A percentile compares a stretch with the other conserved stretches of the same genome.
phyloP scores from a whole-genome alignment of 2,888 invertebrate genomes.

The Cryptocephalus moraei region DNA sequence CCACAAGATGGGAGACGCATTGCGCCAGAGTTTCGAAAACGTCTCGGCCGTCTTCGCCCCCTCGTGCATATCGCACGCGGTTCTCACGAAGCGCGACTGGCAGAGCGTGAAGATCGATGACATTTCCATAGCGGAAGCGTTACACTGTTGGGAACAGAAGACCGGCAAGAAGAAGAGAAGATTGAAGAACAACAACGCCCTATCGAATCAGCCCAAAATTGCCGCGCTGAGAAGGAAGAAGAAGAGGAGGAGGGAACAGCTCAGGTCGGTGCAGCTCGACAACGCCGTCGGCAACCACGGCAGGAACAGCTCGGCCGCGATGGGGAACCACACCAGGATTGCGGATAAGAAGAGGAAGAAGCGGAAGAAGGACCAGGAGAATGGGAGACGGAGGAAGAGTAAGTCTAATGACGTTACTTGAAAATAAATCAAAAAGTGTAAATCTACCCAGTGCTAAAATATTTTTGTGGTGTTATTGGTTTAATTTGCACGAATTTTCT shows the following conservation, averaged over 20 bases:
- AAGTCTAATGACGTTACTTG: background rate
- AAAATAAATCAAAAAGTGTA: too few species aligned
- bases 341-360: conserved; percentile 1
- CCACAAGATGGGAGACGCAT: conserved; percentile 77
- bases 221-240: conserved; percentile 5
- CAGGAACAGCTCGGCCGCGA: too few species aligned
- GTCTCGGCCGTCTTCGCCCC: conserved; percentile 88
- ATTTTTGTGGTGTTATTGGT: too few species aligned
- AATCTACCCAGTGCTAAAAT: too few species aligned
- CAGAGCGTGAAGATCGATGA: conserved; percentile 68
- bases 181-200: conserved; percentile 8
- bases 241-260: conserved; percentile 4
- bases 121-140: conserved; percentile 71
- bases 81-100: conserved; percentile 83
- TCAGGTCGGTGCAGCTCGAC: too few species aligned
- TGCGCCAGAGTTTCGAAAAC: conserved; percentile 70
- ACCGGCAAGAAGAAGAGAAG: conserved; percentile 30
- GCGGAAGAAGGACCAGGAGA: conserved; percentile 3
- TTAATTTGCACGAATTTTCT: too few species aligned
- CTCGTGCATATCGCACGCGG: conserved; percentile 86
- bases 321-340: too few species aligned
- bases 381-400: conserved; percentile 3
- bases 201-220: conserved; percentile 3
- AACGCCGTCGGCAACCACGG: too few species aligned
- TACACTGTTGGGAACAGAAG: conserved; percentile 78